Conservation (phyloP, 2,113 vertebrate genomes). For the Charadrius vociferus region DNA sequence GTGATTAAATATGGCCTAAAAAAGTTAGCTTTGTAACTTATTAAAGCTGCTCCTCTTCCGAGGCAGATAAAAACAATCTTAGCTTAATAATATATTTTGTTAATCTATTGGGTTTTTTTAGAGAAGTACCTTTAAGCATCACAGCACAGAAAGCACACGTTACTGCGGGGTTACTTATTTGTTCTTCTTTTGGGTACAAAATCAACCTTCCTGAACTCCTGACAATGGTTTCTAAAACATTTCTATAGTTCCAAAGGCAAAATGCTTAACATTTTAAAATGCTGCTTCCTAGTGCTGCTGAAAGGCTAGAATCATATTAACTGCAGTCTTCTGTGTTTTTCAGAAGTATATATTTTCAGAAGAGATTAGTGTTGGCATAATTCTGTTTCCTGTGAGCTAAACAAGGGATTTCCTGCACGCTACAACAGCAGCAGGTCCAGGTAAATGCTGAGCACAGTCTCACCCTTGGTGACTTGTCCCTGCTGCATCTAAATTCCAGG, state of each 20-base stretch:
- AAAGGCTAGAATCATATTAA: neutral
- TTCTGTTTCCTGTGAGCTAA: neutral
- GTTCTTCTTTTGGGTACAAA: neutral
- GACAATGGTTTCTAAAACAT: neutral
- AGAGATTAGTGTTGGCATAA: neutral
- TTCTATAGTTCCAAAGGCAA: neutral
- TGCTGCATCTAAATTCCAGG: neutral
- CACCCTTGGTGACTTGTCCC: neutral
- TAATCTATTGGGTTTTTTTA: neutral
- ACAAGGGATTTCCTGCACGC: neutral
- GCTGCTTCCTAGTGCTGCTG: neutral
- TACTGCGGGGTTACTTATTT: neutral
- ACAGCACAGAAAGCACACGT: accelerated
- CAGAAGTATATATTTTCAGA: neutral
- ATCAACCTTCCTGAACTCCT: neutral
- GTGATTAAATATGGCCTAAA: neutral
- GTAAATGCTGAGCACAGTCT: neutral
- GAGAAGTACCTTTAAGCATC: neutral
- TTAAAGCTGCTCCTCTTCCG: neutral
- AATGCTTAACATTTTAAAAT: neutral
- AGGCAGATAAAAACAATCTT: neutral
- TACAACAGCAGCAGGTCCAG: neutral
- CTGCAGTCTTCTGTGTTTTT: neutral
- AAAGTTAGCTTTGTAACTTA: neutral
- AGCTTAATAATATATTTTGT: neutral